Base-by-base conservation (phyloP, 2,888 invertebrate genomes). In the Xylota sylvarum region DNA sequence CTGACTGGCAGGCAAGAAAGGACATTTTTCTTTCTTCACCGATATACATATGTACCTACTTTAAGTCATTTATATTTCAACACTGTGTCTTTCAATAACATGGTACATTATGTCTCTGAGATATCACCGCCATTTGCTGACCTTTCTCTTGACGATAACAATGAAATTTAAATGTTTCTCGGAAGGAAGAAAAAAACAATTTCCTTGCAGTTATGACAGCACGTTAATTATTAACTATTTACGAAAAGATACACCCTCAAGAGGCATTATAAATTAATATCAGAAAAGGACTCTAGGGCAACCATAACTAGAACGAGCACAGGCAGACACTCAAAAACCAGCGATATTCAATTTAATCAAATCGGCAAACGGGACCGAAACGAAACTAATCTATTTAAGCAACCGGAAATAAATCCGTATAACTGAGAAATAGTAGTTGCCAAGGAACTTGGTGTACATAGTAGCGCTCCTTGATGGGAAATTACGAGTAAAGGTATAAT, bases 171-270 rank as follows among this genome's bases (percentile, higher is more conserved):
- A 27, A 43, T 55, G 40, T 5, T n/a, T 17, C 5, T 10, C 0
- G 30, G n/a, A 37, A 27, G 12, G 14, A 69, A 40, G 40, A 23
- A 52, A 52, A 50, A 50, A 19, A 55, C 55, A 55, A 55, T 48
- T 12, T 65, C 46, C 32, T 27, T 46, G 27, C 19, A 46, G 48
- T 48, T 65, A 65, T 65, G 64, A 65, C 64, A 65, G 48, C 64
- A 65, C 48, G 32, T 65, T 65, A 65, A 65, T 65, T 65, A 65
- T 65, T 64, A 30, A 64, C 64, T 48, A 46, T 30, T 46, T 46
- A 65, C 32, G 32, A 10, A 35, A 48, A 65, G 19, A 48, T 32
- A 48, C 64, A 48, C 32, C 64, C 64, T 6, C 32, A 17, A 32
- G 64, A 19, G 46, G 55, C 55, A 55, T 35, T 12, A 48, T 48